A percentile compares a stretch with the other conserved stretches of the same genome.
Conservation (phyloP, 2,888 invertebrate species). For the Mylabris sibirica region DNA sequence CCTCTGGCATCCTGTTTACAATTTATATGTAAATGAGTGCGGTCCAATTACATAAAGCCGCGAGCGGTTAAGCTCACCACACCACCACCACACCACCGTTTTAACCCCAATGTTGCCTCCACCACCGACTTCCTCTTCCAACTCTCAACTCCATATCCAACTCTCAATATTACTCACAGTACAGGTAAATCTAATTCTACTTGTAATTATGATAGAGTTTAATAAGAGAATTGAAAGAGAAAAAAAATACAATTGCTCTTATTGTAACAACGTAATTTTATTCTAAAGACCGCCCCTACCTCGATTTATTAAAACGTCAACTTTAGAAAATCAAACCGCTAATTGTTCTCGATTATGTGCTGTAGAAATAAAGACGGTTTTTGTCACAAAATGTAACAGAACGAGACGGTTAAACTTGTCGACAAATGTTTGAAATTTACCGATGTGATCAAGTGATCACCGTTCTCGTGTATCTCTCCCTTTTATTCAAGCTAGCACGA, state of each 20-base stretch:
- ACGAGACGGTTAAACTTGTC: background rate
- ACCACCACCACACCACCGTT: background rate
- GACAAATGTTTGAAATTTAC: background rate
- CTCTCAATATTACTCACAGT: slow-evolving; percentile 28
- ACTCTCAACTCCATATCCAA: background rate
- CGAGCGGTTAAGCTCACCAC: slow-evolving; percentile 34
- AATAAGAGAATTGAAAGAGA: slow-evolving; percentile 26
- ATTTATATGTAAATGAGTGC: slow-evolving; percentile 53
- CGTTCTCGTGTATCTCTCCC: too few species aligned
- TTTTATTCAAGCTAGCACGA: too few species aligned
- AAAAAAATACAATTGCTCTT: slow-evolving; percentile 14
- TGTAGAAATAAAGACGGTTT: background rate
- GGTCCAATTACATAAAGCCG: slow-evolving; percentile 46
- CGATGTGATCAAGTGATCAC: background rate
- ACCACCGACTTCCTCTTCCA: background rate
- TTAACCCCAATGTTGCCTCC: background rate
- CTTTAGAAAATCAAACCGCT: slow-evolving; percentile 23
- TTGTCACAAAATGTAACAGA: background rate
- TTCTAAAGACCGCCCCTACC: slow-evolving; percentile 21
- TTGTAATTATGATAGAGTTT: slow-evolving; percentile 29
- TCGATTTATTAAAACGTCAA: slow-evolving; percentile 33
- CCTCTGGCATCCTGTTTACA: slow-evolving; percentile 43
- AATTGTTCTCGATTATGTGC: slow-evolving; percentile 31
- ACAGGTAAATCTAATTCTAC: slow-evolving; percentile 28
- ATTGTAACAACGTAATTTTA: background rate